Evolutionary conservation across 2,888 invertebrate species (phyloP), one percentile per base, ranked within the genome.

Genomic region (Seladonia tumulorum): DNA sequence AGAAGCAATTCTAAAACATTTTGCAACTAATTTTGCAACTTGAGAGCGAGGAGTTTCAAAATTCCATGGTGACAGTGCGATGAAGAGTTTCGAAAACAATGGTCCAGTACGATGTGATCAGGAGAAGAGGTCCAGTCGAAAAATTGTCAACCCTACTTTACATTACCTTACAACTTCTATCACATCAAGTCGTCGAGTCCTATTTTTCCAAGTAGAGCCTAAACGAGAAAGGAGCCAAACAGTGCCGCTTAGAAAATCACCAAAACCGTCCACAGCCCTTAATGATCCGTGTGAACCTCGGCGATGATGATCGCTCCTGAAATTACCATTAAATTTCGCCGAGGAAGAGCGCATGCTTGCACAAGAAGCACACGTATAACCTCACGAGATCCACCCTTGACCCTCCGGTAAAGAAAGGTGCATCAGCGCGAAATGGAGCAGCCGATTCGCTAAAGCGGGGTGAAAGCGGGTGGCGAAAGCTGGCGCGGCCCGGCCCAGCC

Each of bases 401-500:
- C 84, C 83, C 57, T 49, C 16, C 35, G 35, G 75, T 29, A 35
- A 49, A 72, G 79, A 66, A 76, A 72, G 72, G 57, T 60, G 68
- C 79, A 83, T 73, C 73, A 18, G 49, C 57, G 47, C 78, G 83
- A 83, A 85, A 79, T 78, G 35, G 84, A 82, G 77, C 77, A 84
- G 25, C 49, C 66, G 0, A 79, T 25, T n/a, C 35, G 78, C 10
- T 12, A 18, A 66, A 57, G 68, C 53, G 35, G 35, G 29, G 47
- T 45, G 10, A 53, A 78, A 82, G 57, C 45, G 66, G n/a, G 76
- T 53, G 53, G 53, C 10, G 53, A 4, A 53, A 53, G 53, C 53
- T n/a, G 22, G 22, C 8, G 53, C 53, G 49, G 18, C 18, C 2
- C 22, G 49, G 18, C 7, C 7, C 18, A 2, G 22, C 72, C 12